Percentiles rank a stretch among this genome's conserved stretches.
Conservation (phyloP, 2,797 vertebrate genomes). For the Diceros bicornis region DNA sequence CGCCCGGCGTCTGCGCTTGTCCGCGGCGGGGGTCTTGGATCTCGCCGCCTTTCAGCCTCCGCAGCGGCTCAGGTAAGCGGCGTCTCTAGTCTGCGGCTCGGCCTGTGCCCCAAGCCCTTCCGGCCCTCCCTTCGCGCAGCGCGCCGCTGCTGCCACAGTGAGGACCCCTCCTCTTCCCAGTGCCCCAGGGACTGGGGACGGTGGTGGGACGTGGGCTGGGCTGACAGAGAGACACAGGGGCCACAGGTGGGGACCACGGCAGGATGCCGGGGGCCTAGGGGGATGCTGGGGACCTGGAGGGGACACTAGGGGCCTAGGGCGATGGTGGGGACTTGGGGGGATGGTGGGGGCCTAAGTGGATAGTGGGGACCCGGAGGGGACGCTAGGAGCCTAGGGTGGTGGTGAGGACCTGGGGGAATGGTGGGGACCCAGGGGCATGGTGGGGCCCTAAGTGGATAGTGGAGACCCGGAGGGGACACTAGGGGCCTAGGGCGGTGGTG, state of each 20-base stretch:
- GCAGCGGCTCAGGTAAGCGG: neutral
- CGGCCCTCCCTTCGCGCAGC: accelerated
- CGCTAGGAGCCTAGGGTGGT: neutral
- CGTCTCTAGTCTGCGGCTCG: neutral
- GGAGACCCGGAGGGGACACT: neutral
- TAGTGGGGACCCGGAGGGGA: neutral
- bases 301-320: neutral
- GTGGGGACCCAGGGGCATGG: neutral
- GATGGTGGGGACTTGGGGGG: neutral
- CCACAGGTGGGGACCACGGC: neutral
- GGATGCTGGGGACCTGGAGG: neutral
- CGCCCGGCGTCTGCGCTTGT: accelerated
- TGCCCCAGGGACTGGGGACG: neutral
- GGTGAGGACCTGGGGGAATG: neutral
- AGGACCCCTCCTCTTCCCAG: neutral
- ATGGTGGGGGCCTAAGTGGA: neutral
- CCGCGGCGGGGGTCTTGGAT: accelerated
- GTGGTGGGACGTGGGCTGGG: neutral
- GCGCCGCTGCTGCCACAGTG: neutral
- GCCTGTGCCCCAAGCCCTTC: neutral
- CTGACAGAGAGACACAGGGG: neutral
- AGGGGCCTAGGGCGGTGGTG: neutral
- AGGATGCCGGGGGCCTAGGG: neutral
- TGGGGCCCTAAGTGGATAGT: too few species aligned
- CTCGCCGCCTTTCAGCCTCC: neutral